phyloP scores from a whole-genome alignment of 2,797 vertebrate species.

The Notolabrus celidotus region DNA sequence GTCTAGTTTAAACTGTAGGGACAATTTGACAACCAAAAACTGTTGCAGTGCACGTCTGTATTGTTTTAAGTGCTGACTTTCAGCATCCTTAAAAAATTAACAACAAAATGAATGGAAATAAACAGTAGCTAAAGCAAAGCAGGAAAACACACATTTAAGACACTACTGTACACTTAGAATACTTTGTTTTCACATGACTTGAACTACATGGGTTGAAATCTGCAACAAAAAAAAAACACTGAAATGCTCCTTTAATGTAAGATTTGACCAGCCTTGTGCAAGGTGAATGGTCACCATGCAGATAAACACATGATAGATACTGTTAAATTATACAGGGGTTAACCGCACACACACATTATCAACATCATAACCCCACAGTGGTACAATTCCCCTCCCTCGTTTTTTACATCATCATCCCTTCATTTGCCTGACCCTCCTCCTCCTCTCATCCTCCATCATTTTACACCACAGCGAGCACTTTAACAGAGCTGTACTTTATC shows the following conservation, averaged over 20 bases:
- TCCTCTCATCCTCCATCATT: background rate
- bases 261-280: background rate
- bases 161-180: background rate
- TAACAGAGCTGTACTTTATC: conserved; percentile 65
- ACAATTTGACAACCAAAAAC: background rate
- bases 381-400: conserved; percentile 7
- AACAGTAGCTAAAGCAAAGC: background rate
- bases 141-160: background rate
- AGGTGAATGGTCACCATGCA: background rate
- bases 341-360: conserved; percentile 28
- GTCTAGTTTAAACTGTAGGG: background rate
- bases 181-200: background rate
- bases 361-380: conserved; percentile 10
- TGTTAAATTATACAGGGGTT: conserved; percentile 9
- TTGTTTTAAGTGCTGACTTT: background rate
- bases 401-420: conserved; percentile 33
- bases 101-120: background rate
- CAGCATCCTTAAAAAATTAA: background rate
- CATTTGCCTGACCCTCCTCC: background rate
- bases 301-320: background rate
- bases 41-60: background rate
- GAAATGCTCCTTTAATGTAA: background rate
- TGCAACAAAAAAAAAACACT: conserved; percentile 11
- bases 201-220: background rate
- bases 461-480: conserved; percentile 68